Conservation (phyloP, 2,888 invertebrate species). For the Furcula furcula region DNA sequence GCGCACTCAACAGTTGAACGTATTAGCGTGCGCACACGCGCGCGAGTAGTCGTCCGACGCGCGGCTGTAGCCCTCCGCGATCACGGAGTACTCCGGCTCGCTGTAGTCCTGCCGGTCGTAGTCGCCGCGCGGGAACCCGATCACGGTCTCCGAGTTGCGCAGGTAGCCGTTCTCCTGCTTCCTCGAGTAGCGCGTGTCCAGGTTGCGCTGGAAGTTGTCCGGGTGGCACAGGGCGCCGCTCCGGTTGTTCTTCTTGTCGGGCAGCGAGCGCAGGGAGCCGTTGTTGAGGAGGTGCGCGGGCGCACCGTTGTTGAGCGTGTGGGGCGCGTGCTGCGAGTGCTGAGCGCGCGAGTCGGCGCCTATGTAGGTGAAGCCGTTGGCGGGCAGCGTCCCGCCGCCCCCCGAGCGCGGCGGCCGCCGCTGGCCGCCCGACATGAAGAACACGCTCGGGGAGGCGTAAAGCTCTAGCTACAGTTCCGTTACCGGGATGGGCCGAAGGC, state of each 20-base stretch:
- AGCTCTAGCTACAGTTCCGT: slow-evolving; percentile 98
- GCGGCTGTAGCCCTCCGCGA: slow-evolving; percentile 65
- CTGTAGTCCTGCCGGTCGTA: slow-evolving; percentile 63
- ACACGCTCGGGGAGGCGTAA: slow-evolving; percentile 93
- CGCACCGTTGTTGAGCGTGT: slow-evolving; percentile 77
- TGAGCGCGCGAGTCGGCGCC: slow-evolving; percentile 82
- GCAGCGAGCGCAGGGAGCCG: slow-evolving; percentile 74
- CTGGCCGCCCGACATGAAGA: slow-evolving; percentile 86
- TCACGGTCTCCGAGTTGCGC: slow-evolving; percentile 70
- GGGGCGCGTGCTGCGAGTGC: slow-evolving; percentile 59
- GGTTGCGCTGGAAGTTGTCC: slow-evolving; percentile 76
- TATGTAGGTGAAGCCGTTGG: slow-evolving; percentile 89
- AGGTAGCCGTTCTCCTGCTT: slow-evolving; percentile 79
- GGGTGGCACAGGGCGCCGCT: slow-evolving; percentile 71
- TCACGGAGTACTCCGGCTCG: slow-evolving; percentile 78
- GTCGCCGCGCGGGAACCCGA: slow-evolving; percentile 65
- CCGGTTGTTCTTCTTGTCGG: slow-evolving; percentile 73
- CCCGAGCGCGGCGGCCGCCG: slow-evolving; percentile 76
- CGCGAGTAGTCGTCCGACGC: slow-evolving; percentile 62
- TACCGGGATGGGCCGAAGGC: slow-evolving; percentile 88
- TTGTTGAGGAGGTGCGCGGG: slow-evolving; percentile 76
- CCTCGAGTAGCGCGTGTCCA: slow-evolving; percentile 72
- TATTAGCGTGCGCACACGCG: slow-evolving; percentile 73
- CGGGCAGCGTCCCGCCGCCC: slow-evolving; percentile 85
- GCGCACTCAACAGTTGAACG: slow-evolving; percentile 77